Percentiles rank a stretch among this genome's conserved stretches.
phyloP scores from a whole-genome alignment of 2,888 invertebrate species.

The Trissolcus japonicus region DNA sequence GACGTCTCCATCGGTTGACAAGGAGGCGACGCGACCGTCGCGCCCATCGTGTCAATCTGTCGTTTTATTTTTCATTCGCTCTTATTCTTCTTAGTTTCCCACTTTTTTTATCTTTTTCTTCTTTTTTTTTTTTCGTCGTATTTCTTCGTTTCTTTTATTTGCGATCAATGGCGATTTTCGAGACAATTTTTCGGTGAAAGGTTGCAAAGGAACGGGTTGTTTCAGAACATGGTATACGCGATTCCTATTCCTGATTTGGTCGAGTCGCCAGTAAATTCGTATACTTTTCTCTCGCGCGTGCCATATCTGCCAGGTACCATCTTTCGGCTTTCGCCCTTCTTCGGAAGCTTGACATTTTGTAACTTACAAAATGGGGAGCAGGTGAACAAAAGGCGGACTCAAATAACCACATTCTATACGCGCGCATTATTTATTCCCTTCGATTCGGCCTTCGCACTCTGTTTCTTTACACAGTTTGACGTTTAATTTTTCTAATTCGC shows the following conservation, averaged over 20 bases:
- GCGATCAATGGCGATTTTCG: constrained; percentile 8
- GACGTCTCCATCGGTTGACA: constrained; percentile 22
- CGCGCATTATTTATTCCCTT: constrained; percentile 37
- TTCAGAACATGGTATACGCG: constrained; percentile 32
- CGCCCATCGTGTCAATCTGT: constrained; percentile 7
- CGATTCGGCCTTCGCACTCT: constrained; percentile 14
- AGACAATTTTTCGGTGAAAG: constrained; percentile 41
- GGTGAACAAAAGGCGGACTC: constrained; percentile 44
- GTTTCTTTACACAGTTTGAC: constrained; percentile 11
- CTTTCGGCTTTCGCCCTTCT: constrained; percentile 47
- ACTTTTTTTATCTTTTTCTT: constrained; percentile 3
- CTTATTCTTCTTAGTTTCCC: too few relatives aligned
- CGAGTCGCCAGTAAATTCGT: constrained; percentile 43
- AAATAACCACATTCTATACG: constrained; percentile 37
- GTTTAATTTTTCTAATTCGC: constrained; percentile 45
- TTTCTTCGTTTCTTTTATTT: neutral
- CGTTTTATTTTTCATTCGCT: neutral
- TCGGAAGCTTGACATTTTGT: constrained; percentile 55
- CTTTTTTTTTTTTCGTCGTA: constrained; percentile 1
- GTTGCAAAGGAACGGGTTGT: constrained; percentile 16
- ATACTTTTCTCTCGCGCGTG: constrained; percentile 42
- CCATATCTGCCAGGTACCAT: constrained; percentile 44
- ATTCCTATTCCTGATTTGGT: constrained; percentile 43
- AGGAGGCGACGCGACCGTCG: neutral
- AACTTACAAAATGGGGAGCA: constrained; percentile 48